Percentiles rank a stretch among this genome's conserved stretches.
Evolutionary conservation across 1,140 invertebrate species (phyloP).

Genomic region (Charaxes varanes): DNA sequence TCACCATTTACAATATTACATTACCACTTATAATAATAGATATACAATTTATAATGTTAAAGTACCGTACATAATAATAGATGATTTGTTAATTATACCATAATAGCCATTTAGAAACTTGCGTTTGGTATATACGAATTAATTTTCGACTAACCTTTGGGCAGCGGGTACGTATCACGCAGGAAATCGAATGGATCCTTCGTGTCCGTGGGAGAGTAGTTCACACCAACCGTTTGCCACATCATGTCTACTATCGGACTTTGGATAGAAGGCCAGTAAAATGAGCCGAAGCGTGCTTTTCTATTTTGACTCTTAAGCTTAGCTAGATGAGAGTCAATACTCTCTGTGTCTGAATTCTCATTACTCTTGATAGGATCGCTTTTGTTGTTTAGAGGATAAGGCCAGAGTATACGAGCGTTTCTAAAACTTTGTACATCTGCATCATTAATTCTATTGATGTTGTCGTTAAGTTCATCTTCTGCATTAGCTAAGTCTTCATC

Average conservation of each 20-base stretch:
- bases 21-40: no score
- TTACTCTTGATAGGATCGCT: slow-evolving; percentile 16
- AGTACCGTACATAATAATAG: no score
- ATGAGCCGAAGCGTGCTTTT: slow-evolving; percentile 36
- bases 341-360: slow-evolving; percentile 12
- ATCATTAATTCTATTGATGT: slow-evolving; percentile 19
- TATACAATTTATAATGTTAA: no score
- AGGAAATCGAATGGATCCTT: slow-evolving; percentile 59
- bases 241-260: slow-evolving; percentile 54
- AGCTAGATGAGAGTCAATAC: slow-evolving; percentile 9
- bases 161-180: slow-evolving; percentile 47
- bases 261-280: slow-evolving; percentile 41
- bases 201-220: slow-evolving; percentile 45
- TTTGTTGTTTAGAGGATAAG: slow-evolving; percentile 36
- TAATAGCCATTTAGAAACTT: no score
- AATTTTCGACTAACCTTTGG: slow-evolving; percentile 64
- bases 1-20: no score
- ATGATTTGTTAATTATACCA: no score
- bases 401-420: slow-evolving; percentile 45
- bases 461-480: slow-evolving; percentile 31
- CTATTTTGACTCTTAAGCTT: slow-evolving; percentile 23
- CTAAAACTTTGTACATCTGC: slow-evolving; percentile 23
- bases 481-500: slow-evolving; percentile 36
- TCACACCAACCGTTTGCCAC: slow-evolving; percentile 41
- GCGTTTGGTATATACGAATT: no score